phyloP scores from a whole-genome alignment of 2,888 invertebrate species.

The Onchidella celtica region DNA sequence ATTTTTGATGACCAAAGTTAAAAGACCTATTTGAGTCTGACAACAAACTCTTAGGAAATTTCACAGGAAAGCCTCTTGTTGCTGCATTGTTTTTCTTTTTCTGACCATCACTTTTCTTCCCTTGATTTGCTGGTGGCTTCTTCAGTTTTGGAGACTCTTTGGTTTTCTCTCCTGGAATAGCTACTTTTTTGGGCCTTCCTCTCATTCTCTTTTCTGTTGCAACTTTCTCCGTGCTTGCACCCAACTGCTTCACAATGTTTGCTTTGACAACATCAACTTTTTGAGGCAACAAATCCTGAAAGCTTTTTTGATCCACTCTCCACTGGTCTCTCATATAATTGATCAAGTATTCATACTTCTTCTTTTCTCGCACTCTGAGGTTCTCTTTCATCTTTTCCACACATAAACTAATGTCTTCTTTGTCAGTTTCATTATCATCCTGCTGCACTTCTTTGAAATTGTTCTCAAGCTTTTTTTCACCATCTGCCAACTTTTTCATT shows the following conservation, averaged over 20 bases:
- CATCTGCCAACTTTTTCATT: slow-evolving; percentile 42
- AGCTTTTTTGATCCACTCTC: slow-evolving; percentile 42
- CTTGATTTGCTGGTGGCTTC: not conserved
- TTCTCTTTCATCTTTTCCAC: slow-evolving; percentile 42
- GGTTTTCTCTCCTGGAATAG: not conserved
- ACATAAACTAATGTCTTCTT: slow-evolving; percentile 25
- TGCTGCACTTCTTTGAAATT: slow-evolving; percentile 29
- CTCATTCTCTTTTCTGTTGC: not conserved
- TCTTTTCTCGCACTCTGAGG: slow-evolving; percentile 41
- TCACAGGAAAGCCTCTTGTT: slow-evolving; percentile 25
- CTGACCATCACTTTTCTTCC: not conserved
- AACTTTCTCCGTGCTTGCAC: not conserved
- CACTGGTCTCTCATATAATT: slow-evolving; percentile 43
- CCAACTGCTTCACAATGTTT: slow-evolving; percentile 46
- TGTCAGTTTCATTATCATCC: not conserved
- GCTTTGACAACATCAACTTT: slow-evolving; percentile 39
- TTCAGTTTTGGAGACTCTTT: not conserved
- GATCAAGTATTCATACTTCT: slow-evolving; percentile 47
- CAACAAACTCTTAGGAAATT: slow-evolving; percentile 25
- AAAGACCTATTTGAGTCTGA: not conserved
- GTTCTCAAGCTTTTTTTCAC: slow-evolving; percentile 35
- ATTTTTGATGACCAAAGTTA: not conserved
- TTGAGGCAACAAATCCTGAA: slow-evolving; percentile 45
- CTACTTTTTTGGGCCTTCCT: slow-evolving; percentile 16
- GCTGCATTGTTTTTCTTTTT: slow-evolving; percentile 5